Conservation (phyloP, 2,113 vertebrate species). For the Apteryx owenii region DNA sequence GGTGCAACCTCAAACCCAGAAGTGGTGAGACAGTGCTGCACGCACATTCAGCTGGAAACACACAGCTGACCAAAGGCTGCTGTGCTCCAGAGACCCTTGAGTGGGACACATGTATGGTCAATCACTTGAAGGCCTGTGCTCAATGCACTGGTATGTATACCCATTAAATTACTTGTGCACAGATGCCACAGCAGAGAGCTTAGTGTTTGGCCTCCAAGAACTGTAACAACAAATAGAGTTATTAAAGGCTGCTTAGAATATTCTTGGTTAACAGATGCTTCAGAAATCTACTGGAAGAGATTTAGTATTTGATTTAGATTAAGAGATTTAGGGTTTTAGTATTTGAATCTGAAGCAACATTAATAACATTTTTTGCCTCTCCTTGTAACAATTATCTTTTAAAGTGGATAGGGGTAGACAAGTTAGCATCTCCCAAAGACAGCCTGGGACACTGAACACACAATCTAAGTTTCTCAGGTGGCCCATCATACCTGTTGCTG, state of each 20-base stretch:
- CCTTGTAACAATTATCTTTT: neutral
- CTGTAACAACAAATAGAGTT: neutral
- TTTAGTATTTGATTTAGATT: neutral
- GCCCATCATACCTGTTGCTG: constrained; percentile 90
- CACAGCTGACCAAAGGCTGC: neutral
- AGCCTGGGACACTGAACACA: neutral
- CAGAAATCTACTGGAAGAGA: neutral
- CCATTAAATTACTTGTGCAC: neutral
- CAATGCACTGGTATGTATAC: neutral
- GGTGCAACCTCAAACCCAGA: neutral
- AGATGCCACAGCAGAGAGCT: neutral
- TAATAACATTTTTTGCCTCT: neutral
- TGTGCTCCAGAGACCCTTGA: neutral
- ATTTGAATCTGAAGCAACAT: neutral
- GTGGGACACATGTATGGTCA: neutral
- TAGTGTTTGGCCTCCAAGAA: neutral
- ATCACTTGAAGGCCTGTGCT: neutral
- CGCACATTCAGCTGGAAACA: neutral
- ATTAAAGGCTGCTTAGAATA: neutral
- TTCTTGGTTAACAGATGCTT: neutral
- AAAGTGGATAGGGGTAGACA: neutral
- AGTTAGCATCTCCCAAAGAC: neutral
- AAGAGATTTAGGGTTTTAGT: neutral
- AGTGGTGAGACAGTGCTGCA: neutral
- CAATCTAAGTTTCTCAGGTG: neutral